These are phyloP conservation scores for Piaya cayana DNA, from an alignment of 2,113 vertebrate genomes.

Conservation along the genomic window DNA sequence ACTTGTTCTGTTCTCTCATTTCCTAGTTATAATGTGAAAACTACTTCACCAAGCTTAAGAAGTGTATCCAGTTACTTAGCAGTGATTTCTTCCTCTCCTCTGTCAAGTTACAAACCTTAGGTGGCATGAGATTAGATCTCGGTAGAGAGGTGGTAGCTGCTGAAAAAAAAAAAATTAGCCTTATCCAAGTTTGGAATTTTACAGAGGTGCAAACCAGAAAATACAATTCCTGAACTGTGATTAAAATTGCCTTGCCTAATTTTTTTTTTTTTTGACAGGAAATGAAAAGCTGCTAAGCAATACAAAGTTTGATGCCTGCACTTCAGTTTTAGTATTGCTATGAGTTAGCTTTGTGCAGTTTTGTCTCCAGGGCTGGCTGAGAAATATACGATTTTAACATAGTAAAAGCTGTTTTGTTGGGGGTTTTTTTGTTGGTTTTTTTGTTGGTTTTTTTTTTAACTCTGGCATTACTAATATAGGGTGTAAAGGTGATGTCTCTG, in stretches of 20 bases:
- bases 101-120: neutral
- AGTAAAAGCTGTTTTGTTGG: neutral
- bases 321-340: neutral
- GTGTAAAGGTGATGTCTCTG: neutral
- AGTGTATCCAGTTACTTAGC: neutral
- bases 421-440: neutral
- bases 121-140: neutral
- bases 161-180: neutral
- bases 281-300: neutral
- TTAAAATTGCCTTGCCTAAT: neutral
- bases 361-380: neutral
- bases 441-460: neutral
- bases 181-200: neutral
- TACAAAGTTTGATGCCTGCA: neutral
- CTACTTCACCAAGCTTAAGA: neutral
- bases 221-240: neutral
- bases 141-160: neutral
- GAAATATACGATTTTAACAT: neutral
- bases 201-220: neutral
- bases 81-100: neutral
- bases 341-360: neutral
- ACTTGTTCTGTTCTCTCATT: neutral
- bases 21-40: neutral
- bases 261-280: neutral
- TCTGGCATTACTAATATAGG: neutral